Evolutionary conservation across 2,888 invertebrate species (phyloP).

Genomic region (Parnassius smintheus): DNA sequence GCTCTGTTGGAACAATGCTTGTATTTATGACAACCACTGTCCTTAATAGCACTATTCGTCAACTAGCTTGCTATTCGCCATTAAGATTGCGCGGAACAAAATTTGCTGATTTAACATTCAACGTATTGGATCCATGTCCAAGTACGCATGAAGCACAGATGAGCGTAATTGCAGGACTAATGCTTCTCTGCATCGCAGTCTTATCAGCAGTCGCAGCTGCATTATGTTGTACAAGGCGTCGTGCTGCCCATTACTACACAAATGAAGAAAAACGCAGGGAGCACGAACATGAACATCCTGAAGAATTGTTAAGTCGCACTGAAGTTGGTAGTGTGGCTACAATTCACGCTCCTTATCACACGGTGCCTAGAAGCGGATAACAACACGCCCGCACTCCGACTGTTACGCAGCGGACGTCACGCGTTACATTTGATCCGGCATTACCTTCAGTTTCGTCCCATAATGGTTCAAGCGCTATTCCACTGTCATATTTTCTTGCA

Average conservation of each 20-base stretch:
- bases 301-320: slow-evolving; percentile 57
- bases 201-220: slow-evolving; percentile 80
- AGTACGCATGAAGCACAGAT: slow-evolving; percentile 78
- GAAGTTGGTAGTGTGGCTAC: slow-evolving; percentile 66
- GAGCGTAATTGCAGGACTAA: slow-evolving; percentile 79
- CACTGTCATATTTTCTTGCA: slow-evolving; percentile 47
- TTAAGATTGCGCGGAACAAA: slow-evolving; percentile 70
- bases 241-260: slow-evolving; percentile 89
- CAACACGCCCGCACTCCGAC: slow-evolving; percentile 51
- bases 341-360: slow-evolving; percentile 64
- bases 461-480: slow-evolving; percentile 31
- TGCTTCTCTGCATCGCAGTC: slow-evolving; percentile 60
- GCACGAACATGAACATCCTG: slow-evolving; percentile 65
- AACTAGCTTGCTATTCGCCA: slow-evolving; percentile 82
- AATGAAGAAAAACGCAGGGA: slow-evolving; percentile 85
- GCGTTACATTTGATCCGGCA: slow-evolving; percentile 38
- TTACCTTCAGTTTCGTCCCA: slow-evolving; percentile 34
- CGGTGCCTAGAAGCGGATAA: slow-evolving; percentile 64
- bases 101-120: slow-evolving; percentile 55
- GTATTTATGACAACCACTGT: slow-evolving; percentile 79
- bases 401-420: slow-evolving; percentile 35
- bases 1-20: slow-evolving; percentile 82
- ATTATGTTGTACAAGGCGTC: slow-evolving; percentile 84
- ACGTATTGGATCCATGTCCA: slow-evolving; percentile 62
- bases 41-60: slow-evolving; percentile 71